Evolutionary conservation across 1,140 invertebrate genomes (phyloP), one percentile per base, ranked within the genome.

Genomic region (Calosoma granatense): DNA sequence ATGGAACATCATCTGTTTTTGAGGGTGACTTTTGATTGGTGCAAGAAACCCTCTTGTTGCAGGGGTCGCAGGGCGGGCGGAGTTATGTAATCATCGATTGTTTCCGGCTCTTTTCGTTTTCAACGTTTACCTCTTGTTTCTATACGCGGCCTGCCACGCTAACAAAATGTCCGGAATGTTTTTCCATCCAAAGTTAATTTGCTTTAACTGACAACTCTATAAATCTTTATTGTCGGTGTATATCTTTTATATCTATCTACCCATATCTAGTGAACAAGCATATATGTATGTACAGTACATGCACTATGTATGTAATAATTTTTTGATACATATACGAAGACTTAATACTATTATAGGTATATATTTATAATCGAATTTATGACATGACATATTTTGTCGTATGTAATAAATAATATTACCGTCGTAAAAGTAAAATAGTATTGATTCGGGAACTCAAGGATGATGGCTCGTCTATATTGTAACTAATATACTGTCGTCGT

Each of bases 1-100:
- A 36, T 36, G 26, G n/a, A 36, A 36, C 26, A 36, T 9, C n/a
- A 36, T 36, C 26, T 36, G n/a, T 36, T 22, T 22, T 22, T 53
- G 23, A 53, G 22, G 51, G 20, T 22, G 17, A 53, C 51, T 53
- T 53, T 53, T 53, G 51, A 53, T 53, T 53, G 51, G 51, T 22
- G 20, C 51, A 53, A 53, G 51, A 53, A 22, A 22, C 51, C 47
- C 47, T n/a, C 22, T 53, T 9, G 22, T 20, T 17, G 17, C 23
- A 53, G 51, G 12, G 12, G 51, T 14, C 12, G 14, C 20, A 53
- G 22, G 22, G 20, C 14, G 21, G 47, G 47, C 26, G 41, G 41
- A 47, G 41, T 12, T 47, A 47, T 47, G 15, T 47, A 47, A 47
- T 47, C 41, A 47, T 47, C 41, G 41, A 47, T 47, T 47, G 41